These are phyloP conservation scores for Pyrrhosoma nymphula DNA, from an alignment of 2,888 invertebrate species.

Conservation along the genomic window DNA sequence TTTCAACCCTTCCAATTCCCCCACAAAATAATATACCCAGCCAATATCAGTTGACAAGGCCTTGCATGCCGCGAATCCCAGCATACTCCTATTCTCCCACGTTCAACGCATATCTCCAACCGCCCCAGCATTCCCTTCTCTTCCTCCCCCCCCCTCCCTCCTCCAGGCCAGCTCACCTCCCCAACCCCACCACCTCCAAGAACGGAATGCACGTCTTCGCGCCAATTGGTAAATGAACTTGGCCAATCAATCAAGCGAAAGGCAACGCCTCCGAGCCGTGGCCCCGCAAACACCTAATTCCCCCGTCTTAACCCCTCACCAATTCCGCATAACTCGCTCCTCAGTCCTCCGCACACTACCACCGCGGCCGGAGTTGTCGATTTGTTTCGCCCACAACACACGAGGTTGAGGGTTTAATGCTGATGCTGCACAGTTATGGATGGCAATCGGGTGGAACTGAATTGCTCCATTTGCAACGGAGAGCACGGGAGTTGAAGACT, in stretches of 20 bases:
- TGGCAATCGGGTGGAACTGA: background rate
- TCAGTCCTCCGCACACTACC: background rate
- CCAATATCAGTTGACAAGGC: background rate
- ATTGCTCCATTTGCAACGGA: background rate
- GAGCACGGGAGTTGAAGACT: background rate
- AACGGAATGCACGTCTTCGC: conserved; percentile 8
- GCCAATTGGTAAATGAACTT: conserved; percentile 36
- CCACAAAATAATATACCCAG: background rate
- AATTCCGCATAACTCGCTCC: background rate
- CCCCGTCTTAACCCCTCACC: background rate
- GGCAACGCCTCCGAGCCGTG: background rate
- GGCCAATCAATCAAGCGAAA: conserved; percentile 33
- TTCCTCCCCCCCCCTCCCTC: background rate
- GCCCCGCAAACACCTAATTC: background rate
- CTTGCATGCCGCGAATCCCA: background rate
- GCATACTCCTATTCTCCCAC: background rate
- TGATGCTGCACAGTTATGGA: background rate
- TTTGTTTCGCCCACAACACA: background rate
- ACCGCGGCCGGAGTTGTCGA: background rate
- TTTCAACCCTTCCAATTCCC: background rate
- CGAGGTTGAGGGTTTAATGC: background rate
- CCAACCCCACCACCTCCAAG: too few species aligned
- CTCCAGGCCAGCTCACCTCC: background rate
- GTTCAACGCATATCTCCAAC: background rate
- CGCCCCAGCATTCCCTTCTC: background rate